Base-by-base conservation (phyloP, 2,888 invertebrate genomes). In the Lydus trimaculatus region DNA sequence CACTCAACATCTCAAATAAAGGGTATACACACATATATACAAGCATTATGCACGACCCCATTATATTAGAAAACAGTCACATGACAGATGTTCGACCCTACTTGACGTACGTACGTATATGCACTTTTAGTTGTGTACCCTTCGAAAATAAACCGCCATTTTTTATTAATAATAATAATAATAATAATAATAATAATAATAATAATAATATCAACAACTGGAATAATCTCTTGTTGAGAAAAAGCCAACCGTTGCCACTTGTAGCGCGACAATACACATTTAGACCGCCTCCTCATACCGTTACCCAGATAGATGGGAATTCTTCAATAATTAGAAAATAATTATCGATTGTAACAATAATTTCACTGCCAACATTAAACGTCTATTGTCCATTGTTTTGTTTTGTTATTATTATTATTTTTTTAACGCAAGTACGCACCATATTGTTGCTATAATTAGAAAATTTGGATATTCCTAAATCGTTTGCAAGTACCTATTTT, bases 61-160 rank as follows among this genome's bases (percentile, higher is more conserved):
- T 75, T 72, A 73, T 76, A 73, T 76, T 74, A 75, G 74, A 65
- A 77, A 66, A 77, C 73, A 76, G 73, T 73, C 77, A 76, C 75
- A 77, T 78, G 79, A 78, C 78, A 78, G 76, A 78, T 77, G 78
- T 76, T 73, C 64, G 65, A 70, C 71, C 69, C 69, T 62, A 66
- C 71, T 71, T 71, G 66, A 69, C 66, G 64, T 66, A 71, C 58
- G 39, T 60, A 33, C 62, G 56, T 39, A 20, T n/a, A 60, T 60
- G 15, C 48, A 48, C 52, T 52, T 52, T 25, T 52, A 52, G 23
- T 4, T 48, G 20, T 17, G 17, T 52, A 52, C 23, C 52, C 52
- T 23, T 25, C 5, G 52, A 23, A 23, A 52, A 25, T 23, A 61
- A 36, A n/a, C 61, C 20, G 61, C 61, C 61, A 61, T 61, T 61